Evolutionary conservation across 1,140 invertebrate genomes (phyloP).

Genomic region (Drosophila teissieri): DNA sequence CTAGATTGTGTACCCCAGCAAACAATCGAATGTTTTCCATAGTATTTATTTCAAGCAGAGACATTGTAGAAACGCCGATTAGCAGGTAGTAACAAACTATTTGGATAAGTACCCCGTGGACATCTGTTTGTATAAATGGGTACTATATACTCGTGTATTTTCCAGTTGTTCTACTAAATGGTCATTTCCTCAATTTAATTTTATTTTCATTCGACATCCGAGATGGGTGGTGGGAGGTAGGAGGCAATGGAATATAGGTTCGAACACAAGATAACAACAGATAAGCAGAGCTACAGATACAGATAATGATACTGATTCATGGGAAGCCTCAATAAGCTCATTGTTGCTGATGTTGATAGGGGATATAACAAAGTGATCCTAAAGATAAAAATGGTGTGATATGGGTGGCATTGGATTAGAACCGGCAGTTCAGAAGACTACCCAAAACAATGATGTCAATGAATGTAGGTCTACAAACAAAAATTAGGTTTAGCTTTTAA

Average conservation of each 20-base stretch:
- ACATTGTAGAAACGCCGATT: conserved; percentile 16
- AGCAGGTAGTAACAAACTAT: conserved; percentile 46
- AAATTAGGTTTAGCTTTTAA: neutral
- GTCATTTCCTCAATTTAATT: conserved; percentile 78
- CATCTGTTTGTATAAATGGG: conserved; percentile 4
- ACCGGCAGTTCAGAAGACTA: neutral
- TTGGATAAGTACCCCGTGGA: conserved; percentile 14
- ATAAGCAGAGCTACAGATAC: conserved; percentile 29
- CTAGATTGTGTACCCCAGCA: conserved; percentile 31
- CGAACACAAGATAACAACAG: conserved; percentile 23
- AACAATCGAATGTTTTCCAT: conserved; percentile 22
- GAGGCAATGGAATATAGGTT: conserved; percentile 16
- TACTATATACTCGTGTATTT: conserved; percentile 26
- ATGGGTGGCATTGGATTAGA: conserved; percentile 7
- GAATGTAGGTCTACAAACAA: neutral
- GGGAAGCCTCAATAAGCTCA: neutral
- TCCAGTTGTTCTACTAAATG: conserved; percentile 65
- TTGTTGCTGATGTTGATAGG: conserved; percentile 18
- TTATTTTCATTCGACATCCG: conserved; percentile 54
- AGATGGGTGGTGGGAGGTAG: neutral
- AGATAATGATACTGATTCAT: conserved; percentile 16
- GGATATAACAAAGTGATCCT: conserved; percentile 19
- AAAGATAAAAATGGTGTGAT: conserved; percentile 38
- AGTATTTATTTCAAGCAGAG: conserved; percentile 2
- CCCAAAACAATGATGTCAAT: neutral